Base-by-base conservation (phyloP, 2,888 invertebrate genomes). In the Ochropleura plecta region DNA sequence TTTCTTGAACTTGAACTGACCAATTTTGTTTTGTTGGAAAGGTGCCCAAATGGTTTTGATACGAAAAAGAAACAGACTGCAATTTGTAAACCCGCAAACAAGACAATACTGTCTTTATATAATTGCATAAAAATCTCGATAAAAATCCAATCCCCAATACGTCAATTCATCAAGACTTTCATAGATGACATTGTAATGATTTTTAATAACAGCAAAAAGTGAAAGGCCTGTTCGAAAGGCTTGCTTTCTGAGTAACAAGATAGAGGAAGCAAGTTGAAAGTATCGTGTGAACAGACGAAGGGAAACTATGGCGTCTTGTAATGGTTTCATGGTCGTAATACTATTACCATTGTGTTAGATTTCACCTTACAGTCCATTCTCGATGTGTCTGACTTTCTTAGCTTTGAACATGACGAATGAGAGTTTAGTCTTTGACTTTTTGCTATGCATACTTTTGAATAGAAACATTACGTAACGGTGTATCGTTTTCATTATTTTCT, bases 171-270 rank as follows among this genome's bases (percentile, higher is more conserved):
- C 80, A 87, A 86, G 82, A 92, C 93, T 93, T 93, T 93, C 92
- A 91, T 92, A 90, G 90, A 92, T 91, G 91, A 91, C 89, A 89
- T 90, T 89, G 90, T 92, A 92, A 94, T 93, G 92, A 93, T 92
- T 93, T 93, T 94, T 93, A 93, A 93, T 93, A 94, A 86, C 92
- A 92, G 92, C 91, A 88, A 95, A 95, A 95, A 96, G 96, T 95
- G 96, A 96, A 96, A 96, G 96, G 94, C 88, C 51, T 30, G 81
- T 93, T 91, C 90, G 90, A 93, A 94, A 91, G 93, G 92, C 91
- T 89, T 89, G 89, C 95, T 94, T 95, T 95, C 94, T 90, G 92
- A 87, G 95, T 93, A 94, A 95, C 95, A 93, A 94, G 95, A 95
- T 94, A 93, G 92, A 91, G 91, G 90, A 90, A 88, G 86, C 90